Evolutionary conservation across 2,113 vertebrate species (phyloP).

Genomic region (Acrocephalus kingi): DNA sequence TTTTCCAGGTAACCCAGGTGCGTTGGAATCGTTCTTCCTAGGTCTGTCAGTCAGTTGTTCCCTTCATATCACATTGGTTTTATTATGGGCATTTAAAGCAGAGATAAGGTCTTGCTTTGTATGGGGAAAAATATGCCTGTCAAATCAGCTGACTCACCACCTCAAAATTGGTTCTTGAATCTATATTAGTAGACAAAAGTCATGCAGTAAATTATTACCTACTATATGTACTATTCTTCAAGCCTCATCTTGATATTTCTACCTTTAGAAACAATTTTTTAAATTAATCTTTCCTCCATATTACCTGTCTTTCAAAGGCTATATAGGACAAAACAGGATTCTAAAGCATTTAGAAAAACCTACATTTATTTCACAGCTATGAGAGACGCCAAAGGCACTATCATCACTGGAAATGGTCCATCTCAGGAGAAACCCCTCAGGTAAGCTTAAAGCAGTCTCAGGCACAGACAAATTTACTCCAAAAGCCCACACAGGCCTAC

Average conservation of each 20-base stretch:
- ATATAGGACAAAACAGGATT: background rate
- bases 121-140: background rate
- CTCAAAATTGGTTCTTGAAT: background rate
- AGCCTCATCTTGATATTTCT: background rate
- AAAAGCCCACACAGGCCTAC: background rate
- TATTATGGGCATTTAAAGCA: background rate
- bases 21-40: background rate
- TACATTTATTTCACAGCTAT: background rate
- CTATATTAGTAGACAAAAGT: background rate
- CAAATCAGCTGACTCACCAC: background rate
- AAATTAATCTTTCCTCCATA: background rate
- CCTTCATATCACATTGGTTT: background rate
- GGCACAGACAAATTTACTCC: background rate
- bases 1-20: slow-evolving; percentile 12
- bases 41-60: background rate
- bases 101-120: background rate
- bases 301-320: background rate
- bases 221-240: background rate
- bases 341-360: background rate
- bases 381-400: background rate
- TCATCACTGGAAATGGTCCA: background rate
- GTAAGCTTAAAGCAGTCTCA: slow-evolving; percentile 16
- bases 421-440: background rate
- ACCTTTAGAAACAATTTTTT: background rate
- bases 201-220: background rate